phyloP scores from a whole-genome alignment of 2,888 invertebrate genomes.

The Diplolepis rosae region DNA sequence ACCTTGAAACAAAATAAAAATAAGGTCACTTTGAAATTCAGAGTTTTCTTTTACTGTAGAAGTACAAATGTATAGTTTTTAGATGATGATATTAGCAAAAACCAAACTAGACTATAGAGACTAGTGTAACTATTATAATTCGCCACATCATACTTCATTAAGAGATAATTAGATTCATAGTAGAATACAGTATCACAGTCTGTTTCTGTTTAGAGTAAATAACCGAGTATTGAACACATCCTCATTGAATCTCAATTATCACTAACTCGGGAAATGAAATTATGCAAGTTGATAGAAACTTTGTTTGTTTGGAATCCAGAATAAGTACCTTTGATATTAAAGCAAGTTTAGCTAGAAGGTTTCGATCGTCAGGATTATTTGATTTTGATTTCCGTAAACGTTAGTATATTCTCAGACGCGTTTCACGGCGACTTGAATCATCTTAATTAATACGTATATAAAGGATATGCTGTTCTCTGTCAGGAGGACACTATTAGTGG shows the following conservation, averaged over 20 bases:
- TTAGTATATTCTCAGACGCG: constrained; percentile 6
- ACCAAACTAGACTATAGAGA: background rate
- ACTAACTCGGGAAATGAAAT: background rate
- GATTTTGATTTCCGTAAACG: background rate
- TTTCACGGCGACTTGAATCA: background rate
- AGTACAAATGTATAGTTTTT: no score
- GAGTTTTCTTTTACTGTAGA: no score
- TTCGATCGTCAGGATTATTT: background rate
- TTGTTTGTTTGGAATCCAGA: background rate
- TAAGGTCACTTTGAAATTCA: no score
- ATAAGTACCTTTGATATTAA: background rate
- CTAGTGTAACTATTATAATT: background rate
- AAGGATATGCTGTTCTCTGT: background rate
- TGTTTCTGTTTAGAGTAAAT: constrained; percentile 11
- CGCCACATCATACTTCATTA: constrained; percentile 4
- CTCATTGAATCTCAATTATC: constrained; percentile 29
- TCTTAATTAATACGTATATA: constrained; percentile 6
- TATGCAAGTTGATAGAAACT: constrained; percentile 17
- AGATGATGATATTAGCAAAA: background rate
- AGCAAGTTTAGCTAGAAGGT: background rate
- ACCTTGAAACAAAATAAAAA: no score
- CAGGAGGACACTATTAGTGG: constrained; percentile 44
- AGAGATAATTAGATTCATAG: constrained; percentile 1
- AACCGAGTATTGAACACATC: constrained; percentile 8
- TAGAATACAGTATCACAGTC: background rate